Conservation (phyloP, 2,888 invertebrate genomes). For the Tanytarsus gracilentus region DNA sequence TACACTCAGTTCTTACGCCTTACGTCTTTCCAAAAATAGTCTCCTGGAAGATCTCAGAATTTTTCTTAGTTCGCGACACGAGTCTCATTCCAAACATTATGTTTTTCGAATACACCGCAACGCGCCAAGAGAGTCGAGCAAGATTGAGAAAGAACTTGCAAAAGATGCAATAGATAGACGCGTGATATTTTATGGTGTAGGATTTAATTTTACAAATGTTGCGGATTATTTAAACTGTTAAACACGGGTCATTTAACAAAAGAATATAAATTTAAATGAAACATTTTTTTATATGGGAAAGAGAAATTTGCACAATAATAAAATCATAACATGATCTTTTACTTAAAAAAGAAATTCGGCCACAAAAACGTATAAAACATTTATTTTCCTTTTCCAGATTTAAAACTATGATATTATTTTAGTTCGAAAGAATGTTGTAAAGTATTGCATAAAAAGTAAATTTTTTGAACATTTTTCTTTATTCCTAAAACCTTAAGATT, state of each 20-base stretch:
- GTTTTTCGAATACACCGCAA: constrained; percentile 89
- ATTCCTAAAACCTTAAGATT: too few relatives aligned
- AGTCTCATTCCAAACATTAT: constrained; percentile 84
- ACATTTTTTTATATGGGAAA: not conserved
- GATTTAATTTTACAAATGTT: constrained; percentile 4
- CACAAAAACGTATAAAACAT: too few relatives aligned
- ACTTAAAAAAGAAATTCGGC: not conserved
- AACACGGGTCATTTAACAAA: constrained; percentile 15
- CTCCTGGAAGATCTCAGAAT: constrained; percentile 76
- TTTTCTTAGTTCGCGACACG: constrained; percentile 76
- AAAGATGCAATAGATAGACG: constrained; percentile 4
- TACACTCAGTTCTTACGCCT: constrained; percentile 72
- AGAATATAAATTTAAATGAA: not conserved
- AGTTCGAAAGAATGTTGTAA: too few relatives aligned
- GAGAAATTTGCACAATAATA: not conserved
- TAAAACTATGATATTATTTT: too few relatives aligned
- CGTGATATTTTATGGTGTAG: not conserved
- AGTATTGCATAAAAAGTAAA: too few relatives aligned
- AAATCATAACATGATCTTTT: not conserved
- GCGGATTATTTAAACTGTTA: constrained; percentile 5
- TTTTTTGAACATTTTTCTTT: too few relatives aligned
- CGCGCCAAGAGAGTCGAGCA: constrained; percentile 71
- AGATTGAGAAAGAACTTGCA: constrained; percentile 57
- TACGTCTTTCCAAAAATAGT: constrained; percentile 70
- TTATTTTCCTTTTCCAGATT: too few relatives aligned